These are phyloP conservation scores for Numenius phaeopus DNA, from an alignment of 2,797 vertebrate genomes.

Conservation along the genomic window DNA sequence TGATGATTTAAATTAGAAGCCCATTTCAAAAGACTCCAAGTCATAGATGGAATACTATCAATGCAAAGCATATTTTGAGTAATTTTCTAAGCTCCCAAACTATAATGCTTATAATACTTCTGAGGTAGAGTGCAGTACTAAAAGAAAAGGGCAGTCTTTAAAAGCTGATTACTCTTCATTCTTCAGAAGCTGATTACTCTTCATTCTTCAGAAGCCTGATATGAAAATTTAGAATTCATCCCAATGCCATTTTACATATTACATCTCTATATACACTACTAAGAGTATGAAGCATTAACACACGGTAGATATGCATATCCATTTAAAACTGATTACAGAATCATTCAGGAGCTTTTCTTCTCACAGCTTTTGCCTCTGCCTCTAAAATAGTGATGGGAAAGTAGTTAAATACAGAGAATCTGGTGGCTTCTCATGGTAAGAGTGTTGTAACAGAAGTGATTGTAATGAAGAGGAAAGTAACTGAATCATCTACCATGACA, in stretches of 20 bases:
- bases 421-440: neutral
- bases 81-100: neutral
- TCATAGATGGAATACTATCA: neutral
- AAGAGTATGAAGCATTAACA: neutral
- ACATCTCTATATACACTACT: neutral
- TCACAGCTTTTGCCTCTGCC: neutral
- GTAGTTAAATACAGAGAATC: neutral
- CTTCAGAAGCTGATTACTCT: neutral
- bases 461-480: constrained; percentile 1
- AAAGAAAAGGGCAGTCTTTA: neutral
- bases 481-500: neutral
- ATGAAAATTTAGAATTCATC: neutral
- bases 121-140: neutral
- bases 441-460: neutral
- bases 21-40: neutral
- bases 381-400: neutral
- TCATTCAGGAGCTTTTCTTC: neutral
- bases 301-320: neutral
- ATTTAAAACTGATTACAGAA: neutral
- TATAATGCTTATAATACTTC: neutral
- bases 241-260: neutral
- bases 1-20: constrained; percentile 4
- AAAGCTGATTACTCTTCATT: neutral
- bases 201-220: neutral
- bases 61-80: neutral